Percentiles rank a stretch among this genome's conserved stretches.
Conservation (phyloP, 2,113 vertebrate species). For the Cranoglanis bouderius region DNA sequence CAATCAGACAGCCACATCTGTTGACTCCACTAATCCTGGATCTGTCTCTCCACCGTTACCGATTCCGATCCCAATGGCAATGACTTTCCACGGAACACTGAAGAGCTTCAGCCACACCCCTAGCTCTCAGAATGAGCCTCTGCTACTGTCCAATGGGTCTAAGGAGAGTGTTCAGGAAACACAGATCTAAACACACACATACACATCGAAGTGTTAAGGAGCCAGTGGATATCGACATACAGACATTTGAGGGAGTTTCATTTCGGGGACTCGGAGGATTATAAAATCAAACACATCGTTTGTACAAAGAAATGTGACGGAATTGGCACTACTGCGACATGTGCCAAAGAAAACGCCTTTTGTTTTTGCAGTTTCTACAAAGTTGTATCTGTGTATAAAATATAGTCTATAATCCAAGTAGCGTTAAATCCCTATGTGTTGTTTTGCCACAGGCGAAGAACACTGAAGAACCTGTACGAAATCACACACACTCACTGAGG, state of each 20-base stretch:
- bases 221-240: conserved; percentile 12
- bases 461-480: conserved; percentile 38
- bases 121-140: conserved; percentile 84
- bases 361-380: conserved; percentile 77
- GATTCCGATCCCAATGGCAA: conserved; percentile 73
- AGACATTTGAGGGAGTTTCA: conserved; percentile 16
- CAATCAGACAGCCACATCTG: conserved; percentile 14
- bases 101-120: conserved; percentile 82
- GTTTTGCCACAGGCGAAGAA: conserved; percentile 64
- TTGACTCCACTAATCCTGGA: conserved; percentile 61
- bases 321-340: conserved; percentile 73
- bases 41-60: conserved; percentile 75
- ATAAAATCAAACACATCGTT: conserved; percentile 60
- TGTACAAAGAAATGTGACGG: conserved; percentile 64
- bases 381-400: conserved; percentile 75
- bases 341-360: conserved; percentile 78
- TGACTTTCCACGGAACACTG: conserved; percentile 79
- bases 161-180: conserved; percentile 97
- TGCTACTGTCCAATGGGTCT: conserved; percentile 89
- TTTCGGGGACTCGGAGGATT: conserved; percentile 35
- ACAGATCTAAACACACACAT: conserved; percentile 78
- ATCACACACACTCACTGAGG: conserved; percentile 36
- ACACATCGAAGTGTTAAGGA: conserved; percentile 18
- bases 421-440: conserved; percentile 66
- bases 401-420: conserved; percentile 74